Evolutionary conservation across 2,888 invertebrate species (phyloP).

Genomic region (Hirtodrosophila alboralis): DNA sequence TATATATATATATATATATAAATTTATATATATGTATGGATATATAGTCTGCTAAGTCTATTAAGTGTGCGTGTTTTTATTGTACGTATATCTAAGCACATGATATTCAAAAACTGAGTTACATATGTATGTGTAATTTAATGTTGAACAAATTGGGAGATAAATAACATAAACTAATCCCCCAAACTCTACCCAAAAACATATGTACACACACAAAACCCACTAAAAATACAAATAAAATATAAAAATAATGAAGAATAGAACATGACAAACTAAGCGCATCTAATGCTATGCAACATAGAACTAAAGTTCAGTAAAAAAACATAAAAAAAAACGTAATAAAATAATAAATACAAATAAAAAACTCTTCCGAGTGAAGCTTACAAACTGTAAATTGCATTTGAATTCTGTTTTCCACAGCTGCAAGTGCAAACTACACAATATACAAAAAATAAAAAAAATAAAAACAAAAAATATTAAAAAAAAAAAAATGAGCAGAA

Average conservation of each 20-base stretch:
- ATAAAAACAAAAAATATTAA: no score
- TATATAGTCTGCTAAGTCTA: slow-evolving; percentile 54
- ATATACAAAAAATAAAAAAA: no score
- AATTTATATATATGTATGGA: slow-evolving; percentile 37
- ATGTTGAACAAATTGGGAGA: slow-evolving; percentile 37
- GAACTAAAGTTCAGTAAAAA: slow-evolving; percentile 63
- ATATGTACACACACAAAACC: slow-evolving; percentile 4
- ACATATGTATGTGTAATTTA: slow-evolving; percentile 45
- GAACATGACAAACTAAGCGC: slow-evolving; percentile 71
- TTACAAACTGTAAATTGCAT: slow-evolving; percentile 70
- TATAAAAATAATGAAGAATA: slow-evolving; percentile 23
- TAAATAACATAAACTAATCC: slow-evolving; percentile 29
- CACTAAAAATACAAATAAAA: slow-evolving; percentile 28
- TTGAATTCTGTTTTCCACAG: slow-evolving; percentile 63
- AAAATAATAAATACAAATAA: slow-evolving; percentile 28
- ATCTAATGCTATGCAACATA: slow-evolving; percentile 66
- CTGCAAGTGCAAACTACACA: slow-evolving; percentile 36
- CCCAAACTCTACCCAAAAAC: slow-evolving; percentile 4
- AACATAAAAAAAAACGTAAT: slow-evolving; percentile 25
- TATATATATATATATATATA: slow-evolving; percentile 31
- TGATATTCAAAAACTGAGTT: slow-evolving; percentile 60
- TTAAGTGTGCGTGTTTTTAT: slow-evolving; percentile 74
- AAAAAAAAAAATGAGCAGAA: slow-evolving; percentile 47
- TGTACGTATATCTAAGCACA: slow-evolving; percentile 67
- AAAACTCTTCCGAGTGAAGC: slow-evolving; percentile 58